These are phyloP conservation scores for Drosophila aldrichi DNA, from an alignment of 2,888 invertebrate species.

Conservation along the genomic window DNA sequence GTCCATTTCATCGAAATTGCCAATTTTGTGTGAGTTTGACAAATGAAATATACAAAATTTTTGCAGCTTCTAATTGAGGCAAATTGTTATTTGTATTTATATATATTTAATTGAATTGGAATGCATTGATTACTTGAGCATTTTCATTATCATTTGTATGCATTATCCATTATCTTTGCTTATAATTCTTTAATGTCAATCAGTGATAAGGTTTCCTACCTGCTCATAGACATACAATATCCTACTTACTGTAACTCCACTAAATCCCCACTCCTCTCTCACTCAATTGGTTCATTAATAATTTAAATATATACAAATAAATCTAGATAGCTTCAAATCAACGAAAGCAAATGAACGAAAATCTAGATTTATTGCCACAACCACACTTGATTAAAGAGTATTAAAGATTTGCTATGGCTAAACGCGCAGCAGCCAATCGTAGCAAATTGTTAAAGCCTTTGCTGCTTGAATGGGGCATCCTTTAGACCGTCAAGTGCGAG, in stretches of 20 bases:
- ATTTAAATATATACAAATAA: neutral
- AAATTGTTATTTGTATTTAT: too few species aligned
- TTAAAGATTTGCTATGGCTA: conserved; percentile 5
- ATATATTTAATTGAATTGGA: too few species aligned
- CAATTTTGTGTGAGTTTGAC: neutral
- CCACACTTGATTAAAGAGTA: conserved; percentile 13
- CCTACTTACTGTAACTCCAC: too few species aligned
- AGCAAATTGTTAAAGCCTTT: conserved; percentile 39
- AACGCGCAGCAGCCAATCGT: conserved; percentile 5
- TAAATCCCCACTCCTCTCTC: neutral
- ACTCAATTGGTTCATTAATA: neutral
- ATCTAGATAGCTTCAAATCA: neutral
- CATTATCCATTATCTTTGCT: too few species aligned
- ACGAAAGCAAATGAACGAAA: neutral
- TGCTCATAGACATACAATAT: neutral
- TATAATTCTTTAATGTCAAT: neutral
- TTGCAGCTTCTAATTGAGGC: too few species aligned
- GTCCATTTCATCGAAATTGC: neutral
- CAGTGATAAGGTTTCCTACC: neutral
- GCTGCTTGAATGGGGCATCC: conserved; percentile 24
- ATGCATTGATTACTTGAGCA: too few species aligned
- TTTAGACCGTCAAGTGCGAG: conserved; percentile 18
- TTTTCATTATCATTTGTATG: too few species aligned
- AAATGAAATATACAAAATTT: neutral
- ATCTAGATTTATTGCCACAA: conserved; percentile 20